phyloP scores from a whole-genome alignment of 2,888 invertebrate genomes.

The Drosophila tripunctata region DNA sequence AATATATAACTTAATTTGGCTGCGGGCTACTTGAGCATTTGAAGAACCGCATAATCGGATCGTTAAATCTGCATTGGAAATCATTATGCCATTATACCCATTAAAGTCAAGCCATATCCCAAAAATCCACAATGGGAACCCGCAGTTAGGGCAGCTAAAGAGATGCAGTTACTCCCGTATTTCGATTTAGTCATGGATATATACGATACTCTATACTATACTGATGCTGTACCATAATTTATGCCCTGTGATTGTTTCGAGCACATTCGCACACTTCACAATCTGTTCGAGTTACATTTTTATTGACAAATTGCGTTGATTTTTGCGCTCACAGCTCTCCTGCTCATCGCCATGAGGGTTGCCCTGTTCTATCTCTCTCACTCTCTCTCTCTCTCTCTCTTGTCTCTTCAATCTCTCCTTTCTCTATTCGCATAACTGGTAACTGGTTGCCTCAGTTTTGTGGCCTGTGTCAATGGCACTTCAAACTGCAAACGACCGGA shows the following conservation, averaged over 20 bases:
- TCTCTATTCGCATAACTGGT: neutral
- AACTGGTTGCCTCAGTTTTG: slow-evolving; percentile 10
- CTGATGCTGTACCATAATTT: too few relatives aligned
- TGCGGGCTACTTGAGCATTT: slow-evolving; percentile 46
- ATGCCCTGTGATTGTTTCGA: slow-evolving; percentile 77
- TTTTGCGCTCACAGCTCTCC: slow-evolving; percentile 71
- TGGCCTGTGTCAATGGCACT: slow-evolving; percentile 75
- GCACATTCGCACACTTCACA: slow-evolving; percentile 80
- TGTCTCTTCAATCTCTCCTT: neutral
- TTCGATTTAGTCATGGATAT: slow-evolving; percentile 20
- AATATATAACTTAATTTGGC: slow-evolving; percentile 30
- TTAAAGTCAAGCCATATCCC: slow-evolving; percentile 63
- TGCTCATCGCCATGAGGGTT: slow-evolving; percentile 52
- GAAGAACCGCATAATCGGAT: slow-evolving; percentile 69
- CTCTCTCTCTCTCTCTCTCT: neutral
- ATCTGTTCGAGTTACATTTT: slow-evolving; percentile 81
- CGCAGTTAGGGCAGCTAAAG: slow-evolving; percentile 18
- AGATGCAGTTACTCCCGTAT: neutral
- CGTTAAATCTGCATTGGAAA: slow-evolving; percentile 77
- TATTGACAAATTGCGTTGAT: slow-evolving; percentile 84
- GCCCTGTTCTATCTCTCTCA: neutral
- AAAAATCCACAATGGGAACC: slow-evolving; percentile 19
- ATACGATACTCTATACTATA: slow-evolving; percentile 45
- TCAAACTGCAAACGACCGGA: slow-evolving; percentile 82
- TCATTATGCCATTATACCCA: slow-evolving; percentile 72